A percentile compares a stretch with the other conserved stretches of the same genome.
These are phyloP conservation scores for Eupithecia inturbata DNA, from an alignment of 2,888 invertebrate genomes.

Conservation along the genomic window DNA sequence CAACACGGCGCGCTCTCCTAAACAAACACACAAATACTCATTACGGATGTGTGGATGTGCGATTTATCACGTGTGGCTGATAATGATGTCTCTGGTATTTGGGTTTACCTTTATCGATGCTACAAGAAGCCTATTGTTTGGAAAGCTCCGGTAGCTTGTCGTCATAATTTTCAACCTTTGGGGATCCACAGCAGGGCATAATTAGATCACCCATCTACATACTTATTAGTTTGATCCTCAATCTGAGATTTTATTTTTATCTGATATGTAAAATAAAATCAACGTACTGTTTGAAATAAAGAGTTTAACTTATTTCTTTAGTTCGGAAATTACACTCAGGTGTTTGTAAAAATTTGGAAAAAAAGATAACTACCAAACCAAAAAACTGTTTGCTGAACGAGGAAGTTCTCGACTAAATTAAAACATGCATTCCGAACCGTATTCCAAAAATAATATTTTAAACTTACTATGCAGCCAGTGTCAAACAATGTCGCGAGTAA, in stretches of 20 bases:
- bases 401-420: not conserved
- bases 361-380: not conserved
- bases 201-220: no score
- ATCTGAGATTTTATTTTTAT: not conserved
- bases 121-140: not conserved
- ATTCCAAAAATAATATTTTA: slow-evolving; percentile 10
- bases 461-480: slow-evolving; percentile 33
- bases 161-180: not conserved
- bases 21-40: slow-evolving; percentile 66
- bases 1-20: slow-evolving; percentile 69
- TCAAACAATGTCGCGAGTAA: slow-evolving; percentile 20
- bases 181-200: not conserved
- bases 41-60: slow-evolving; percentile 59
- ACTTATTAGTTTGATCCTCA: not conserved
- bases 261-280: not conserved
- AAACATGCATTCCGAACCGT: not conserved
- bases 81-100: slow-evolving; percentile 26
- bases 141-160: not conserved
- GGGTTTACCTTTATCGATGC: slow-evolving; percentile 2
- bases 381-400: not conserved
- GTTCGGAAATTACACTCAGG: not conserved
- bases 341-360: not conserved
- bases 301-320: not conserved
- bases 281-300: not conserved
- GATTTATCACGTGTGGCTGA: slow-evolving; percentile 38